phyloP scores from a whole-genome alignment of 2,888 invertebrate genomes.

The Nephrotoma guestfalica region DNA sequence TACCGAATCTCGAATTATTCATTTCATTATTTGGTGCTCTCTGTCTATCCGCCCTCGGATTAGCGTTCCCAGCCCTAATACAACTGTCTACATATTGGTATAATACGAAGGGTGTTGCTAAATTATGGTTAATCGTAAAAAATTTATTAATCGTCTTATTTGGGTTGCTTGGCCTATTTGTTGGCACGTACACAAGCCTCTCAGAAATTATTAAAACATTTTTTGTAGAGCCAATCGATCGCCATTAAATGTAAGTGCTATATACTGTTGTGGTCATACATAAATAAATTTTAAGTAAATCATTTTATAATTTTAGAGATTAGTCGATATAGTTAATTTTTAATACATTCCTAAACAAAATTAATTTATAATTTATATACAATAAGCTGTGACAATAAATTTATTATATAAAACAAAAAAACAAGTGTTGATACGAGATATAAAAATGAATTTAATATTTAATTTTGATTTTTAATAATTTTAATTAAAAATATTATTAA shows the following conservation, averaged over 20 bases:
- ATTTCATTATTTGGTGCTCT: slow-evolving; percentile 77
- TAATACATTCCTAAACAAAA: background rate
- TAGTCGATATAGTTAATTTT: background rate
- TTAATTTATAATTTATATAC: background rate
- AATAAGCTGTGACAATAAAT: background rate
- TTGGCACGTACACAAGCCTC: slow-evolving; percentile 55
- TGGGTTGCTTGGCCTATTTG: slow-evolving; percentile 49
- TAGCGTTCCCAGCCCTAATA: slow-evolving; percentile 82
- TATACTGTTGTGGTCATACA: background rate
- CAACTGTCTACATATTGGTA: slow-evolving; percentile 74
- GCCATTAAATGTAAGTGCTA: background rate
- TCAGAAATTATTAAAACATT: slow-evolving; percentile 46
- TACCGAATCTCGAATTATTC: slow-evolving; percentile 72
- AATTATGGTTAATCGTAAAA: slow-evolving; percentile 42
- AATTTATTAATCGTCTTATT: slow-evolving; percentile 48
- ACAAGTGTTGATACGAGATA: background rate
- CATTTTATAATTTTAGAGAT: background rate
- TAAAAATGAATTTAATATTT: background rate
- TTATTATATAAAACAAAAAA: background rate
- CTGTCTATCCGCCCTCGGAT: slow-evolving; percentile 72
- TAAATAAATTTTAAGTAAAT: background rate
- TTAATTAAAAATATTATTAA: background rate
- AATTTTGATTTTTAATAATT: background rate
- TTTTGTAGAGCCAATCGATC: slow-evolving; percentile 16
- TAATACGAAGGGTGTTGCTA: slow-evolving; percentile 38